Conservation (phyloP, 2,797 vertebrate genomes). For the Luscinia luscinia region DNA sequence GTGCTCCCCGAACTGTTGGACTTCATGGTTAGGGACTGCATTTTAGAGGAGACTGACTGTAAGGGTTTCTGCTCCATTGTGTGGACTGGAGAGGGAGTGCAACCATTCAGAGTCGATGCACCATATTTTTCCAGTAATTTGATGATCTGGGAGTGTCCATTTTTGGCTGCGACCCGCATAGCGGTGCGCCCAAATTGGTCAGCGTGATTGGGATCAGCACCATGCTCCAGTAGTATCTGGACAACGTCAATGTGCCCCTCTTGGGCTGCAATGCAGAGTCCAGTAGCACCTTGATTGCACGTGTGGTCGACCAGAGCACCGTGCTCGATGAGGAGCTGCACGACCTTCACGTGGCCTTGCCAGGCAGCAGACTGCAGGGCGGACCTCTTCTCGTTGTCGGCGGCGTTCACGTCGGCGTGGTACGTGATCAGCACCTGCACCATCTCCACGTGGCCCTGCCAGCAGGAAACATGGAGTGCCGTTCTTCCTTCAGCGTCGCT, state of each 20-base stretch:
- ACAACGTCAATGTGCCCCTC: slow-evolving; percentile 97
- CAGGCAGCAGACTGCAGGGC: slow-evolving; percentile 96
- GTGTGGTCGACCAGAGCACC: slow-evolving; percentile 93
- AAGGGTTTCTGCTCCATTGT: slow-evolving; percentile 93
- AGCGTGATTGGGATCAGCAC: slow-evolving; percentile 95
- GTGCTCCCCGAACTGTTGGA: slow-evolving; percentile 97
- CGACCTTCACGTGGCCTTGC: slow-evolving; percentile 94
- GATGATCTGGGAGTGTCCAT: slow-evolving; percentile 91
- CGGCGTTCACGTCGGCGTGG: slow-evolving; percentile 91
- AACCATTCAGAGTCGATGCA: slow-evolving; percentile 89
- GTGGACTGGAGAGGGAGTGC: slow-evolving; percentile 93
- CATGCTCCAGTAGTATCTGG: slow-evolving; percentile 90
- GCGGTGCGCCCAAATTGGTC: slow-evolving; percentile 98
- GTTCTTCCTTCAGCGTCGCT: slow-evolving; percentile 95
- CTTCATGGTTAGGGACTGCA: slow-evolving; percentile 93
- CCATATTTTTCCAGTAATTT: slow-evolving; percentile 96
- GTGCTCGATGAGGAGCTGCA: slow-evolving; percentile 91
- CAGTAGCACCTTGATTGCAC: slow-evolving; percentile 97
- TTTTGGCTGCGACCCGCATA: slow-evolving; percentile 97
- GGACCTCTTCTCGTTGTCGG: slow-evolving; percentile 95
- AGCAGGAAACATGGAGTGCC: slow-evolving; percentile 97
- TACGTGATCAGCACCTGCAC: slow-evolving; percentile 90
- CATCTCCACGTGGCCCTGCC: slow-evolving; percentile 98
- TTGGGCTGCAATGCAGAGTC: slow-evolving; percentile 97
- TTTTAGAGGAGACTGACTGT: slow-evolving; percentile 85